Conservation (phyloP, 2,888 invertebrate genomes). For the Ethmia dodecea region DNA sequence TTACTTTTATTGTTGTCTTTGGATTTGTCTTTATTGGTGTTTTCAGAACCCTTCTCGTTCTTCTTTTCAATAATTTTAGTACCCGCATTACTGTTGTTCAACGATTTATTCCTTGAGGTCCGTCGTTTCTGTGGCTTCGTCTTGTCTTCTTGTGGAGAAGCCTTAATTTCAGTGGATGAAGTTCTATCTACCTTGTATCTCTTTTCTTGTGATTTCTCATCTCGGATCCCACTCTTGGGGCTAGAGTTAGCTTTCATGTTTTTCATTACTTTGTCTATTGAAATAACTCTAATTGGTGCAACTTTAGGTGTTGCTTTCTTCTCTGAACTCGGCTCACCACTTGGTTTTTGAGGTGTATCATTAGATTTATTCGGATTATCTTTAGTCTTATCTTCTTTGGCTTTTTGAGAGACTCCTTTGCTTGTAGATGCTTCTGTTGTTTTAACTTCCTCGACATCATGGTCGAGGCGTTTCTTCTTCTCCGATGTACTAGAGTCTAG, state of each 20-base stretch:
- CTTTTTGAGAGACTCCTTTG: conserved; percentile 1
- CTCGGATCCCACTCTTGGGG: conserved; percentile 12
- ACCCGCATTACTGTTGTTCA: conserved; percentile 28
- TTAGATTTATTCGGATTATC: background rate
- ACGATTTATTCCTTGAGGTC: conserved; percentile 41
- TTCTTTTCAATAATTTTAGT: conserved; percentile 20
- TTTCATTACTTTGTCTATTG: conserved; percentile 21
- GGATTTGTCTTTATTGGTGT: conserved; percentile 24
- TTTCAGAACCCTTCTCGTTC: conserved; percentile 13
- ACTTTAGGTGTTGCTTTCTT: conserved; percentile 3
- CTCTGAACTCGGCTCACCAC: conserved; percentile 23
- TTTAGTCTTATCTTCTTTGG: background rate
- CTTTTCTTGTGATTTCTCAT: conserved; percentile 21
- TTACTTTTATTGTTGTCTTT: conserved; percentile 23
- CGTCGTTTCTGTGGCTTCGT: conserved; percentile 34
- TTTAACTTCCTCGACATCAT: conserved; percentile 18
- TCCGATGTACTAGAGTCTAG: conserved; percentile 32
- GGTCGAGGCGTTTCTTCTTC: conserved; percentile 36
- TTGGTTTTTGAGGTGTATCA: conserved; percentile 13
- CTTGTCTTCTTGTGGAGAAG: conserved; percentile 21
- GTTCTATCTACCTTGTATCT: conserved; percentile 18
- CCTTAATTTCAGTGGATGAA: conserved; percentile 23
- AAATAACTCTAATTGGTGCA: conserved; percentile 17
- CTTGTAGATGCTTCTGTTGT: background rate
- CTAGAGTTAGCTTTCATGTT: conserved; percentile 11